Evolutionary conservation across 2,888 invertebrate species (phyloP), one percentile per base, ranked within the genome.

Genomic region (Tenthredo scrophulariae): DNA sequence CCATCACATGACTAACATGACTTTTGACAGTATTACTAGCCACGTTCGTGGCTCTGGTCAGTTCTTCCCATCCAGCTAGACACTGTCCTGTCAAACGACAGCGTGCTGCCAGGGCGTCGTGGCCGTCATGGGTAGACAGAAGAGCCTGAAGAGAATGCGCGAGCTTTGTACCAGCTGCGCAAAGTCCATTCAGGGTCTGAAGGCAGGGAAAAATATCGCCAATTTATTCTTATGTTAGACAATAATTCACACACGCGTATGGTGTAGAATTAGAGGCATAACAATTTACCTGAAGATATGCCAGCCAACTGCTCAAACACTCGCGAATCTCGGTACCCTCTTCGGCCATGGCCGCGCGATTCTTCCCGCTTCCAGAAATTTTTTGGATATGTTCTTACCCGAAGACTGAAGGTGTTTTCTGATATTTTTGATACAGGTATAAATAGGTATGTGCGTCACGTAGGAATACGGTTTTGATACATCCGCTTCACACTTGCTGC

Each of bases 11-110:
- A 85, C 95, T 95, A 80, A 96, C 95, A 88, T 96, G 96, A 85
- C 95, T 95, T 91, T 95, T 95, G 0, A 96, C 96, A 0, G 95
- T 95, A 86, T 95, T 95, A 87, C 95, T 95, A 26, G 96, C 96
- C 84, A 95, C 94, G 67, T 95, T 94, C 2, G 96, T 96, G 0
- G 96, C 95, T 91, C 95, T 94, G 9, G 94, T 94, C 84, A 96
- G 93, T 91, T 96, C 96, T 89, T 96, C 96, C 96, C 96, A 96
- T 88, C 95, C 95, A 22, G 94, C 93, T 85, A 94, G 93, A 89
- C 95, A 94, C 89, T 95, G 94, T 89, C 93, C 90, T 87, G 94
- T 89, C 86, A 94, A 93, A 88, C 94, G 93, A 87, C 94, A 94
- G 90, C 95, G 95, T 46, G 95, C 94, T 80, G 91, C 90, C 40